Evolutionary conservation across 92 coral and sea anemone species (phyloP).

Genomic region (Epizoanthus scotinus): DNA sequence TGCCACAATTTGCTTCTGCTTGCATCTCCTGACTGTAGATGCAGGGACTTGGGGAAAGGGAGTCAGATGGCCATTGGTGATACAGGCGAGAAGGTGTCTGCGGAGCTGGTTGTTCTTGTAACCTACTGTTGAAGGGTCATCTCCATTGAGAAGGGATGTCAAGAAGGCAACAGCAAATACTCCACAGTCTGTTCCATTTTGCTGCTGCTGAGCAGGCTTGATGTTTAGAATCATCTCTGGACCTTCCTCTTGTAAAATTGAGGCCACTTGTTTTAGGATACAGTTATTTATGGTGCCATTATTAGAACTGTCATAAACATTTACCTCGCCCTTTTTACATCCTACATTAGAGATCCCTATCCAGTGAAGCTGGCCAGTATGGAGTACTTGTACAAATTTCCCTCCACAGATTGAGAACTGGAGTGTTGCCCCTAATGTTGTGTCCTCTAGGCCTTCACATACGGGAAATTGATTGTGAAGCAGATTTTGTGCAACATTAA

Average conservation of each 20-base stretch:
- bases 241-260: not conserved
- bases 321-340: conserved; percentile 42
- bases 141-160: conserved; percentile 13
- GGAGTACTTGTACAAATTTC: conserved; percentile 62
- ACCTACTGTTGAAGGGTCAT: not conserved
- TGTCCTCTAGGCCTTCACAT: conserved; percentile 60
- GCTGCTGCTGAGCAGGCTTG: conserved; percentile 38
- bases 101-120: not conserved
- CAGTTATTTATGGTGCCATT: conserved; percentile 33
- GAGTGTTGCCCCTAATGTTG: conserved; percentile 49
- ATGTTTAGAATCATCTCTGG: not conserved
- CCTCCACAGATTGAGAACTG: conserved; percentile 49
- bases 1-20: not conserved
- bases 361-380: conserved; percentile 66
- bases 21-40: not conserved
- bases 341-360: conserved; percentile 54
- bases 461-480: conserved; percentile 41
- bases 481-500: conserved; percentile 50
- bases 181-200: conserved; percentile 46
- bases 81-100: not conserved
- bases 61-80: not conserved
- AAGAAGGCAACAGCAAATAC: conserved; percentile 49
- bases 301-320: conserved; percentile 57
- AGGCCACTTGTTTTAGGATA: conserved; percentile 41
- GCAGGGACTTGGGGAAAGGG: no score